Base-by-base conservation (phyloP, 2,888 invertebrate species). In the Agrilus mali region DNA sequence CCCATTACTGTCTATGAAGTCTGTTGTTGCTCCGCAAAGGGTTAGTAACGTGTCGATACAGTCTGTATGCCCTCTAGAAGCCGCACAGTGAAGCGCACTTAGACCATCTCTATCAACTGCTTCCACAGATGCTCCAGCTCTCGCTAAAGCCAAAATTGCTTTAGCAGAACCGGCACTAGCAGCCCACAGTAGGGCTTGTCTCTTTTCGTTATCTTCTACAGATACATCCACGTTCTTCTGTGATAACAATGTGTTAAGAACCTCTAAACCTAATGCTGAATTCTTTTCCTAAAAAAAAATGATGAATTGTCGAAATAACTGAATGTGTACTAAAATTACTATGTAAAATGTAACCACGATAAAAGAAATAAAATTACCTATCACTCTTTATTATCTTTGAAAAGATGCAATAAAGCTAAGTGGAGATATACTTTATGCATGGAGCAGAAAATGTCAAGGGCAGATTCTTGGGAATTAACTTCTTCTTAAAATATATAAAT, bases 171-270 rank as follows among this genome's bases (percentile, higher is more conserved):
- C 97, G 16, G 96, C 92, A 51, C 94, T 94, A 0, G 96, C 93
- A 0, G 97, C 96, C 98, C 98, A 98, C 10, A 97, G 69, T 41
- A 98, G 71, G 1, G 97, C 96, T 55, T 93, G 92, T 7, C 97
- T 73, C 0, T 92, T 89, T 60, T 97, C 96, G 36, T 86, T 83
- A 65, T 98, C 98, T 43, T 80, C 75, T 1, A 87, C 87, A 52
- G 89, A 83, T 1, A 93, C 86, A 15, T 82, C 77, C 4, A 88
- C 86, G 8, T 85, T 83, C 10, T 82, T 80, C 55, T 82, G 76
- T 40, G 77, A 73, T 20, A 92, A 72, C 8, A 92, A 76, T 6
- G 84, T 81, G 44, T 86, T 75, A 2, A 95, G 72, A 2, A 93
- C 85, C 61, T 83, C 80, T 42, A 92, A 67, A 1, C 90, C 90